Percentiles rank a stretch among this genome's conserved stretches.
Evolutionary conservation across 2,797 vertebrate genomes (phyloP).

Genomic region (Acropternis orthonyx): DNA sequence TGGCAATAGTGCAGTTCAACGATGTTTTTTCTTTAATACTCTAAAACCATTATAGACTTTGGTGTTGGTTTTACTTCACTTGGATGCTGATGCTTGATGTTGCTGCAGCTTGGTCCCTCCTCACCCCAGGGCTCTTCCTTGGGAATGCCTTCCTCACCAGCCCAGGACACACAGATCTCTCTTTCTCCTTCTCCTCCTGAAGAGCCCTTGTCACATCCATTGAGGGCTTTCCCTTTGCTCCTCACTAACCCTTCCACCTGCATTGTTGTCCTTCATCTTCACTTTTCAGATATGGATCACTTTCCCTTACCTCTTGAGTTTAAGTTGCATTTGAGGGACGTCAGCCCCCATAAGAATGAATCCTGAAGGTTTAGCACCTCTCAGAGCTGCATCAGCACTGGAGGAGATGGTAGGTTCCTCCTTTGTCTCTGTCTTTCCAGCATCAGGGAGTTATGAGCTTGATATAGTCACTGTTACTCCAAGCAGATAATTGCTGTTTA

Average conservation of each 20-base stretch:
- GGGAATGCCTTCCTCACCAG: neutral
- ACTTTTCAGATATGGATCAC: neutral
- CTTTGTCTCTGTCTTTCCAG: accelerated
- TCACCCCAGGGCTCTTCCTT: neutral
- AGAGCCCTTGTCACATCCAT: neutral
- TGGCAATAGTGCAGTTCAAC: neutral
- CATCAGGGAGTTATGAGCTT: neutral
- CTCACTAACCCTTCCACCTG: neutral
- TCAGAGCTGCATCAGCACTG: neutral
- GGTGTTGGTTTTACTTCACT: neutral
- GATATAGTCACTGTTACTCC: neutral
- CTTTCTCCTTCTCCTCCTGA: neutral
- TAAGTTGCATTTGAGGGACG: neutral
- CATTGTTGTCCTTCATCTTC: neutral
- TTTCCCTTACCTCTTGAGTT: neutral
- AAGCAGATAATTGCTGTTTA: neutral
- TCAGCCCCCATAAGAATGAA: neutral
- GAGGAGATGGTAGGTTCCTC: neutral
- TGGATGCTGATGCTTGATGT: neutral
- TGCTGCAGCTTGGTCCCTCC: neutral
- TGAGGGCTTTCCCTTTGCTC: neutral
- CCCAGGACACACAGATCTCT: neutral
- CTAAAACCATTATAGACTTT: neutral
- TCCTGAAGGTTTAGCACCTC: neutral
- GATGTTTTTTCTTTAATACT: neutral